These are phyloP conservation scores for Tetrax tetrax DNA, from an alignment of 2,113 vertebrate species.

Conservation along the genomic window DNA sequence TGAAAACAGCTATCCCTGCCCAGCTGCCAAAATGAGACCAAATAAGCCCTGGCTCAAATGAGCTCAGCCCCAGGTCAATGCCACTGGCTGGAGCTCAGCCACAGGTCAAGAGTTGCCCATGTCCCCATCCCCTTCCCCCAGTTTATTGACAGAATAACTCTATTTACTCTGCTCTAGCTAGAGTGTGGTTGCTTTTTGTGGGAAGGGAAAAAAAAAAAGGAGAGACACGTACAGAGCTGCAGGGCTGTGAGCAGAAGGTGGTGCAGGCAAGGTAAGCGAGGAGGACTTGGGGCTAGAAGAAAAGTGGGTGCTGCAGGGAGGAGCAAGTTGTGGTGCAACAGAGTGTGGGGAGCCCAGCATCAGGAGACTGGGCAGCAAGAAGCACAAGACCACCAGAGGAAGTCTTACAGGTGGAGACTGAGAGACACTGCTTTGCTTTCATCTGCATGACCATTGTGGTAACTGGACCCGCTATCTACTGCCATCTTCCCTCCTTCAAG, in stretches of 20 bases:
- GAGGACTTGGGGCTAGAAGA: background rate
- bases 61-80: background rate
- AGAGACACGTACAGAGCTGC: background rate
- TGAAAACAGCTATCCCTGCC: background rate
- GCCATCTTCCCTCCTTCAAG: background rate
- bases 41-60: background rate
- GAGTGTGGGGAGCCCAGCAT: fast-evolving
- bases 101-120: background rate
- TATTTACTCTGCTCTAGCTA: slow-evolving; percentile 8
- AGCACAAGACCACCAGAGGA: background rate
- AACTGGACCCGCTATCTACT: fast-evolving
- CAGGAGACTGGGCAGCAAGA: background rate
- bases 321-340: background rate
- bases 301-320: background rate
- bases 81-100: background rate
- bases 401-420: background rate
- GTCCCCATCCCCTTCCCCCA: background rate
- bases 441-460: background rate
- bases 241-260: background rate
- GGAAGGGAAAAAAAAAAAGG: background rate
- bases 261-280: background rate
- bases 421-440: background rate
- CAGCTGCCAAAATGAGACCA: background rate
- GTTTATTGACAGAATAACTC: slow-evolving; percentile 10
- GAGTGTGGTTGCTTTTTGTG: background rate